Percentiles rank a stretch among this genome's conserved stretches.
These are phyloP conservation scores for Euphonia xanthogaster DNA, from an alignment of 2,797 vertebrate genomes.

Conservation along the genomic window DNA sequence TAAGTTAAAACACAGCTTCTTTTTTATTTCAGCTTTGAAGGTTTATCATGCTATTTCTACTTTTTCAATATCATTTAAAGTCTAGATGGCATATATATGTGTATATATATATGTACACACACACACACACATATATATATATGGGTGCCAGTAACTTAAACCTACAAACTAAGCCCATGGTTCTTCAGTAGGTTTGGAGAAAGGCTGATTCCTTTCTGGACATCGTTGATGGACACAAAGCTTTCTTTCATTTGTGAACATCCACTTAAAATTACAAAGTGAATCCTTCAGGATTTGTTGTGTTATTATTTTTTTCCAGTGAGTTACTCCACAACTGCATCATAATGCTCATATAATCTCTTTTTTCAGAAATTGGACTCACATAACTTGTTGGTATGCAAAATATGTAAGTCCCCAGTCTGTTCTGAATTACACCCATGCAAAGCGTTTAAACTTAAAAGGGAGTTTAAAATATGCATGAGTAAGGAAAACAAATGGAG, in stretches of 20 bases:
- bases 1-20: constrained; percentile 75
- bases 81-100: constrained; percentile 1
- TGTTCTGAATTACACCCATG: constrained; percentile 47
- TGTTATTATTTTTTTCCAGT: neutral
- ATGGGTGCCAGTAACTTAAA: neutral
- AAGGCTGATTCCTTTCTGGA: neutral
- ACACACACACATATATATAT: too few species aligned
- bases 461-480: constrained; percentile 39
- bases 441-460: constrained; percentile 8
- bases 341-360: neutral
- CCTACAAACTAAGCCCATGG: constrained; percentile 15
- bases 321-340: neutral
- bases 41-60: constrained; percentile 60
- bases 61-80: constrained; percentile 61
- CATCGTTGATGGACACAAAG: neutral
- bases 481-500: constrained; percentile 14
- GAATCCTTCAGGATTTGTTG: neutral
- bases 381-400: constrained; percentile 18
- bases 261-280: neutral
- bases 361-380: neutral
- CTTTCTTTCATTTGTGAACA: neutral
- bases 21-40: constrained; percentile 74
- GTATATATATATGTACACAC: neutral
- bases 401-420: constrained; percentile 21
- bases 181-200: neutral